Evolutionary conservation across 1,140 invertebrate species (phyloP), one percentile per base, ranked within the genome.

Genomic region (Macrobrachium nipponense): DNA sequence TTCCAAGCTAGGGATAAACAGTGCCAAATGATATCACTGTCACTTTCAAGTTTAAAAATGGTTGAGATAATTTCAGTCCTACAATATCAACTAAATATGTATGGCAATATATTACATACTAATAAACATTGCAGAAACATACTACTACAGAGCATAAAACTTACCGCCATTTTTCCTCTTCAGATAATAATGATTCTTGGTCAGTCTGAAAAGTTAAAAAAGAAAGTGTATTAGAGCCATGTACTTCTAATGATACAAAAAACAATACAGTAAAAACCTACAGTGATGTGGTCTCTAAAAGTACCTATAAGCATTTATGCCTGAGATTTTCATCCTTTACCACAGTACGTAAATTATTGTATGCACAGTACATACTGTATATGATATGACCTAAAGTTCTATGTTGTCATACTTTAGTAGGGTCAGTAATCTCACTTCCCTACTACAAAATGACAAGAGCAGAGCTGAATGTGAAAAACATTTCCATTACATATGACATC

Each of bases 1-100:
- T 90, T 97, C 95, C 89, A 95, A 93, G 89, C 96, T 97, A 90
- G 58, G 90, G 92, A 90, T 36, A 88, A 76, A 72, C 89, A 82
- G 82, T 75, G 43, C 12, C 80, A 51, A 23, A 43, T 51, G 12
- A 75, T 44, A 44, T 43, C 14, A 75, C n/a, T 18, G 5, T 17
- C 23, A 20, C 62, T 70, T 0, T n/a, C 15, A 36, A 62, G 62
- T 10, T 60, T 61, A 0, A 61, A 3, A 43, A 73, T 17, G 58
- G n/a, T 61, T 18, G n/a, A 20, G 7, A 60, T 15, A 23, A 11
- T 27, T 60, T 75, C 43, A 27, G 8, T n/a, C 43, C 18, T 3
- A 8, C 43, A 43, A 58, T n/a, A 64, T 15, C 62, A 18, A 7
- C 7, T n/a, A n/a, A 36, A 18, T 17, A n/a, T 80, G 44, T 0